Percentiles rank a stretch among this genome's conserved stretches.
Evolutionary conservation across 2,797 vertebrate species (phyloP).

Genomic region (Pseudochirops corinnae): DNA sequence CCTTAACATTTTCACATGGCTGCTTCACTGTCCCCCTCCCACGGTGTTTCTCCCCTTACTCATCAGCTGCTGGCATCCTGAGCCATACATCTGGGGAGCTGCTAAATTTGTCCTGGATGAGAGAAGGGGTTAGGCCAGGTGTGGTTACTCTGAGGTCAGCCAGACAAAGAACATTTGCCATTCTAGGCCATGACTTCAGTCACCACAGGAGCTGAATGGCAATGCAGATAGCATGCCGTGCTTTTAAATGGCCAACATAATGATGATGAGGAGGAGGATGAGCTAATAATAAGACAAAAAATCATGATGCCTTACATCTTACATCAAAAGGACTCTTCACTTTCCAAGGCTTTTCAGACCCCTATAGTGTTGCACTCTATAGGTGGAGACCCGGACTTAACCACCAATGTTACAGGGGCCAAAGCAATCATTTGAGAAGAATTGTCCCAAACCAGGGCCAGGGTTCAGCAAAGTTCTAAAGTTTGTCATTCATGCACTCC

Average conservation of each 20-base stretch:
- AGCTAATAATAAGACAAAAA: neutral
- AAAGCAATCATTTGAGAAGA: neutral
- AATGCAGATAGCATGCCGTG: neutral
- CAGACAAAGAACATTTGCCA: constrained; percentile 28
- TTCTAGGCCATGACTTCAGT: neutral
- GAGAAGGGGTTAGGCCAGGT: neutral
- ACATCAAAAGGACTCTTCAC: neutral
- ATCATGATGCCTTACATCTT: neutral
- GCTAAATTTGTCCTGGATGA: constrained; percentile 64
- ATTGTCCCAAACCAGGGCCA: neutral
- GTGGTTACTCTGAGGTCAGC: constrained; percentile 20
- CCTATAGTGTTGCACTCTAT: neutral
- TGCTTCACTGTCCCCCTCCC: constrained; percentile 23
- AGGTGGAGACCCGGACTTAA: neutral
- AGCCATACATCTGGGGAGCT: constrained; percentile 37
- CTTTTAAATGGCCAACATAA: neutral
- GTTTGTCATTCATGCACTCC: neutral
- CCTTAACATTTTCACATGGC: neutral
- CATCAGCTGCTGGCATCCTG: neutral
- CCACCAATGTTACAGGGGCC: neutral
- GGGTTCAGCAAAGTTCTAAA: neutral
- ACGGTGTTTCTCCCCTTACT: constrained; percentile 49
- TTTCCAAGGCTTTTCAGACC: neutral
- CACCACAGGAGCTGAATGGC: neutral
- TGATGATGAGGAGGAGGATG: neutral